Conservation (phyloP, 2,888 invertebrate species). For the Hirudinaria manillensis region DNA sequence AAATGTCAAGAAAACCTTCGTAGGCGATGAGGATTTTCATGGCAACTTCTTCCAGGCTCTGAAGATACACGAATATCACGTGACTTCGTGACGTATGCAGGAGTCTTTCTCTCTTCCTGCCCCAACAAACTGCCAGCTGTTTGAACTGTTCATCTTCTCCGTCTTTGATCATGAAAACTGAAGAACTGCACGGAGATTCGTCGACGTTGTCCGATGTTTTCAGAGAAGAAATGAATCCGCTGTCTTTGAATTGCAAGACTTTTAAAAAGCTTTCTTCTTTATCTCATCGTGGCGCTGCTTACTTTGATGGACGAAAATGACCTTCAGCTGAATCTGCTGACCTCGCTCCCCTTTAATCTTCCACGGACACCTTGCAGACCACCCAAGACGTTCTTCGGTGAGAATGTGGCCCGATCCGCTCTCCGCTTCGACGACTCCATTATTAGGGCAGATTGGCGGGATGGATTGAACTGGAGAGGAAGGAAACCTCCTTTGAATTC, state of each 20-base stretch:
- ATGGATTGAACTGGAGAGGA: slow-evolving; percentile 4
- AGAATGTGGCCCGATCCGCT: not conserved
- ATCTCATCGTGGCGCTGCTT: not conserved
- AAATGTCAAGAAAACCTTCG: not conserved
- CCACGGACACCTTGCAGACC: slow-evolving; percentile 6
- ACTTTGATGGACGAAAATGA: slow-evolving; percentile 15
- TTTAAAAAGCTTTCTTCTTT: slow-evolving; percentile 3
- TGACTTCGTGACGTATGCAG: slow-evolving; percentile 11
- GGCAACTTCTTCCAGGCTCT: not conserved
- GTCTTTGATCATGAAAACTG: slow-evolving; percentile 10
- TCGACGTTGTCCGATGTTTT: slow-evolving; percentile 5
- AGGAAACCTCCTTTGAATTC: not conserved
- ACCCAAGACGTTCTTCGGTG: not conserved
- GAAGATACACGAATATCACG: slow-evolving; percentile 1
- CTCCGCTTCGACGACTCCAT: slow-evolving; percentile 3
- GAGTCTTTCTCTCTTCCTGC: not conserved
- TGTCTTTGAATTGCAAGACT: not conserved
- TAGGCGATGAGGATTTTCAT: not conserved
- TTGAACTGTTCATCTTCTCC: not conserved
- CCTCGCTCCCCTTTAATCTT: not conserved
- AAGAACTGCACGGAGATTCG: not conserved
- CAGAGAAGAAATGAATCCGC: not conserved
- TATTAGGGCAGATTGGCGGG: not conserved
- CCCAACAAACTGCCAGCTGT: not conserved
- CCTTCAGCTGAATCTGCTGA: slow-evolving; percentile 1